These are phyloP conservation scores for Glaucomys volans DNA, from an alignment of 2,113 vertebrate genomes.

Conservation along the genomic window DNA sequence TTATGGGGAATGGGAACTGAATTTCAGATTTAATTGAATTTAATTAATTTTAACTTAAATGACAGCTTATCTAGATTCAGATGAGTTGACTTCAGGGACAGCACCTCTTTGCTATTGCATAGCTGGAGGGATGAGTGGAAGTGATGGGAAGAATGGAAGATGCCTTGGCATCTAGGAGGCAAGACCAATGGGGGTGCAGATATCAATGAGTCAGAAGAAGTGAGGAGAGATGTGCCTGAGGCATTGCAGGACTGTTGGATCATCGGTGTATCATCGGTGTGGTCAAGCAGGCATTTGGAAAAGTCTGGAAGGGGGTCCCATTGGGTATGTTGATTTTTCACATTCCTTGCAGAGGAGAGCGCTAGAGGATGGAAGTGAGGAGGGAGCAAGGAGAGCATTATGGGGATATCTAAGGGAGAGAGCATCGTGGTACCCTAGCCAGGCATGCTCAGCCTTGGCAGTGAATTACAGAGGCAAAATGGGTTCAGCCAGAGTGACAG, in stretches of 20 bases:
- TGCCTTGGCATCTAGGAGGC: neutral
- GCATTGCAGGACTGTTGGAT: neutral
- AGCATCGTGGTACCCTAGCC: neutral
- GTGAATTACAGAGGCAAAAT: neutral
- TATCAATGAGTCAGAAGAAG: neutral
- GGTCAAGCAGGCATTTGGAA: neutral
- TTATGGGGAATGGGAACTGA: neutral
- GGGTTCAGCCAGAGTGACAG: neutral
- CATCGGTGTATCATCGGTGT: neutral
- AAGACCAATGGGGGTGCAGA: neutral
- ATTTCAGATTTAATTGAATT: conserved; percentile 1
- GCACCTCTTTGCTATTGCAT: neutral
- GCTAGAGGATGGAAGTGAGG: neutral
- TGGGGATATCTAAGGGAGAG: neutral
- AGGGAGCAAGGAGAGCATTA: neutral
- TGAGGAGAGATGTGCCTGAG: neutral
- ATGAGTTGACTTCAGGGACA: neutral
- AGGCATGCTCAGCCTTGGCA: neutral
- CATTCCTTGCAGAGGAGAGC: neutral
- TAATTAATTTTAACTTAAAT: neutral
- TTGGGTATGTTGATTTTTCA: neutral
- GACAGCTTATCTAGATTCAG: neutral
- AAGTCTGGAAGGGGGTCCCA: neutral
- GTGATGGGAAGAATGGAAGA: neutral
- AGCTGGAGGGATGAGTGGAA: neutral